Conservation (phyloP, 2,113 vertebrate species). For the Dendropsophus ebraccatus region DNA sequence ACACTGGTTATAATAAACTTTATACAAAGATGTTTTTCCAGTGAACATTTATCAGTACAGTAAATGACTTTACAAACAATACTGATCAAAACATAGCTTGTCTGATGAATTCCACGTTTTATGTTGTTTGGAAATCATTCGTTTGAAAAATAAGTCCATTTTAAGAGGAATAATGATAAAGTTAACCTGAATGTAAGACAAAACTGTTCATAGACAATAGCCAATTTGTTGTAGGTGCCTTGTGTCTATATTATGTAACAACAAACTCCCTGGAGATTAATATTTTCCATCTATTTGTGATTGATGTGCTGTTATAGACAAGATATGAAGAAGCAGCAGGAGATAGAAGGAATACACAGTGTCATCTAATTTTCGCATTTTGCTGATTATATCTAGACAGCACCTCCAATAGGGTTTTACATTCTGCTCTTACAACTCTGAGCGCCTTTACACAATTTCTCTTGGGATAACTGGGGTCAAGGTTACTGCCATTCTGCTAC, state of each 20-base stretch:
- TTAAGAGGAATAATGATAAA: neutral
- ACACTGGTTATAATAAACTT: neutral
- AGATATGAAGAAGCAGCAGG: neutral
- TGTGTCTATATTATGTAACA: neutral
- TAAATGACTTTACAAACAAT: slow-evolving; percentile 12
- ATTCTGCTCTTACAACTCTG: neutral
- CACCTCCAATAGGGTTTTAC: neutral
- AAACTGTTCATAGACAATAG: neutral
- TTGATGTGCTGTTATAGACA: neutral
- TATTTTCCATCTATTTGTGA: neutral
- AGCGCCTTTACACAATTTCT: neutral
- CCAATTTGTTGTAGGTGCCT: neutral
- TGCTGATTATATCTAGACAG: neutral
- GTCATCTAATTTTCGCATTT: neutral
- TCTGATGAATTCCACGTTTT: neutral
- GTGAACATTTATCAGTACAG: neutral
- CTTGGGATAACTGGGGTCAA: neutral
- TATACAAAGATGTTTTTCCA: neutral
- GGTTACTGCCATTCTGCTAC: neutral
- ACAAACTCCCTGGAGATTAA: neutral
- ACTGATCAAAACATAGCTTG: neutral
- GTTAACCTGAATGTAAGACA: neutral
- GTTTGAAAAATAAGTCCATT: neutral
- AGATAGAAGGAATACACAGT: neutral
- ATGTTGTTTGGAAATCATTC: neutral